Base-by-base conservation (phyloP, 1,140 invertebrate genomes). In the Palaemon carinicauda region DNA sequence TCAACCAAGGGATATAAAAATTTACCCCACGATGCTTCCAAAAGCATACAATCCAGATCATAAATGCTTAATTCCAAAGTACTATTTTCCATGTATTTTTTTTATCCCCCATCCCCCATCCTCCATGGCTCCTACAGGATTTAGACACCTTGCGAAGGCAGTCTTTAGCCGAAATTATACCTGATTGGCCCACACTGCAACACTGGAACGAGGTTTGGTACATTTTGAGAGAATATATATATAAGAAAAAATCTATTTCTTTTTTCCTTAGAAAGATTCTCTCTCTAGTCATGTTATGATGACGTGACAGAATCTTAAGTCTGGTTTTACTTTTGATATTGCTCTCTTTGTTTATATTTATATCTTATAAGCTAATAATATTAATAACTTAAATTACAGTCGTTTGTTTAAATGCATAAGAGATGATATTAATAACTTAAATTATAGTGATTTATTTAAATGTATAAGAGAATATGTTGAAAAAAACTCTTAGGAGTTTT, bases 111-210 rank as follows among this genome's bases (percentile, higher is more conserved):
- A 27, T 50, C 7, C 17, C n/a, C 15, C 73, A 52, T 52, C 12
- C 65, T 31, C 69, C 41, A 14, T 29, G 77, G 60, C 12, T n/a
- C n/a, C n/a, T 52, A 19, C 84, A 86, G 84, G 84, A 86, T 51
- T 53, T 65, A 71, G 84, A 86, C 75, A 50, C 50, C n/a, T 54
- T 65, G 21, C 69, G 85, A 31, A 87, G 85, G 54, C 41, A 74
- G 41, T 90, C 90, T 29, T 82, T 90, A 33, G 89, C 90, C 21
- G 90, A 90, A 60, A 56, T 90, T 80, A 90, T 90, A 60, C 90
- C 89, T 52, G 89, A 90, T 89, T 90, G 89, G 89, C 90, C 90
- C 17, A 85, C 69, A 52, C 88, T 90, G 50, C 89, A 90, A 75
- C 89, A 88, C 82, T 85, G 82, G 87, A 87, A 51, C 52, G 85